These are phyloP conservation scores for Bryconaethiops microstoma DNA, from an alignment of 2,797 vertebrate genomes.

Conservation along the genomic window DNA sequence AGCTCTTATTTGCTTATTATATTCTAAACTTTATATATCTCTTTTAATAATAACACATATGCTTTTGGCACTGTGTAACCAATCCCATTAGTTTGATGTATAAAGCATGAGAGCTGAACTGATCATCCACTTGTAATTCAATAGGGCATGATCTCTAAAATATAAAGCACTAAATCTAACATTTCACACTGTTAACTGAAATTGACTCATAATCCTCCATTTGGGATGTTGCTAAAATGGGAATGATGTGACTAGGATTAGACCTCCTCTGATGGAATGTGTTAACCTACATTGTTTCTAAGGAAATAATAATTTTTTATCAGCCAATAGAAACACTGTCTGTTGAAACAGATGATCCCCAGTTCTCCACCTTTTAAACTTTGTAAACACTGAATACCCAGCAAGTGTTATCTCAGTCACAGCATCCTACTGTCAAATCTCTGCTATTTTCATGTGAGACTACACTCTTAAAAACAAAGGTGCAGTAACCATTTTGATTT, in stretches of 20 bases:
- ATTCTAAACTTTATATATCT: too few species aligned
- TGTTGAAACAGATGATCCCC: conserved; percentile 4
- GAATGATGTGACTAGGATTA: not conserved
- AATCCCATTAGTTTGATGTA: too few species aligned
- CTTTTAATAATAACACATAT: too few species aligned
- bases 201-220: not conserved
- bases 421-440: not conserved
- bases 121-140: too few species aligned
- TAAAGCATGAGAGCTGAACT: too few species aligned
- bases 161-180: not conserved
- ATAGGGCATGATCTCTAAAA: not conserved
- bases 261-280: not conserved
- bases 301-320: not conserved
- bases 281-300: not conserved
- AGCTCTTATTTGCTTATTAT: too few species aligned
- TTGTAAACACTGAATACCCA: not conserved
- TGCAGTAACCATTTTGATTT: too few species aligned
- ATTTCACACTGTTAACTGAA: not conserved
- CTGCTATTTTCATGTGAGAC: not conserved
- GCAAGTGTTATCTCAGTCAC: not conserved
- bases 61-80: too few species aligned
- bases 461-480: not conserved
- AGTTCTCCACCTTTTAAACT: not conserved
- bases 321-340: not conserved
- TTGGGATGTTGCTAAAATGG: not conserved